phyloP scores from a whole-genome alignment of 2,797 vertebrate species.

The Betta splendens region DNA sequence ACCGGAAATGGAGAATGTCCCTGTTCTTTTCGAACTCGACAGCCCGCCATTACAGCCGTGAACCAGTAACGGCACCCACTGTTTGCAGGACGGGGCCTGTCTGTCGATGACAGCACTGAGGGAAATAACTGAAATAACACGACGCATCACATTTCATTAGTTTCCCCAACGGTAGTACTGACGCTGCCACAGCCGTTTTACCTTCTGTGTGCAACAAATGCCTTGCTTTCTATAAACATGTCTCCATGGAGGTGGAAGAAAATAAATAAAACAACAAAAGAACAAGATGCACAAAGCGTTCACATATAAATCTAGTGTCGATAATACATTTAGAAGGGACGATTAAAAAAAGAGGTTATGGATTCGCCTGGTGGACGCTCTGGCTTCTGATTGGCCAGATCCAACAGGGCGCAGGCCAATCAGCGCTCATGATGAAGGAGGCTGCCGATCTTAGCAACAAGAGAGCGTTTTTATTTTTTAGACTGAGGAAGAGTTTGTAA shows the following conservation, averaged over 20 bases:
- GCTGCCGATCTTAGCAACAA: constrained; percentile 75
- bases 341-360: constrained; percentile 18
- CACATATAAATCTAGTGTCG: too few species aligned
- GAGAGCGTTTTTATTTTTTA: constrained; percentile 15
- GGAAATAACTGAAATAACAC: background rate
- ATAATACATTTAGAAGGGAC: constrained; percentile 6
- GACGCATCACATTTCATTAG: background rate
- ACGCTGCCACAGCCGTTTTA: background rate
- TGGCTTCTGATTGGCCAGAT: constrained; percentile 65
- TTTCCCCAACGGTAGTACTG: background rate
- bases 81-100: background rate
- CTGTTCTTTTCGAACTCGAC: background rate
- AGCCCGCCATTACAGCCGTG: constrained; percentile 25
- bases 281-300: background rate
- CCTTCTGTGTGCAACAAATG: background rate
- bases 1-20: constrained; percentile 24
- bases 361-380: constrained; percentile 61
- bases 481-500: background rate
- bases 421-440: constrained; percentile 35
- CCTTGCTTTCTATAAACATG: background rate
- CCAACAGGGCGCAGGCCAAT: constrained; percentile 54
- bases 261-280: background rate
- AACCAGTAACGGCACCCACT: constrained; percentile 17
- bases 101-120: background rate
- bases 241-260: background rate